Evolutionary conservation across 2,113 vertebrate species (phyloP), one percentile per base, ranked within the genome.

Genomic region (Grus americana): DNA sequence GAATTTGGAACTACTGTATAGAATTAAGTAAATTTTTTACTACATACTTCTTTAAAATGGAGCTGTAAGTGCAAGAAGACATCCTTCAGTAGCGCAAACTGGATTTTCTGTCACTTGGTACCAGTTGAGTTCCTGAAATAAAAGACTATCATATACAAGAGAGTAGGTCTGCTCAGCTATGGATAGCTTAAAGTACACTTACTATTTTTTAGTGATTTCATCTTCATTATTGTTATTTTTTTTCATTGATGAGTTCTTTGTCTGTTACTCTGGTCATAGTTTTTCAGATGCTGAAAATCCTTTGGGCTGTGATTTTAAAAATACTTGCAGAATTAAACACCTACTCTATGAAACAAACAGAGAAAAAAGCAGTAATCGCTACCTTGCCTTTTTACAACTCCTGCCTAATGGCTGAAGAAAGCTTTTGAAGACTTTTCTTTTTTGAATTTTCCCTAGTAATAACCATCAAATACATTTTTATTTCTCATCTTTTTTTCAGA

Each of bases 301-400:
- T 88, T 62, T 59, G 30, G n/a, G 26, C 36, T 75, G 21, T 36
- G 21, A 26, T 85, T 75, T 65, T 75, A 44, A 83, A 79, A 54
- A 29, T 40, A 29, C 5, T 65, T 83, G 19, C 21, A 90, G 70
- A 81, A 89, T 59, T 74, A 59, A 91, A 78, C 29, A 71, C 16
- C 6, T 32, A 20, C 63, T 75, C 20, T 49, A 2, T 29, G 38
- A 85, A 94, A 52, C 7, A 74, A 49, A 81, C 0, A 27, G 26
- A 32, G 3, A 3, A 22, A 50, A 63, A 42, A 30, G 0, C 18
- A 66, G 5, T 74, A 38, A 38, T 66, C 0, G 0, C 18, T 29
- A 34, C 36, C 34, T 79, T 47, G 13, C 8, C 49, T 15, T 36
- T 92, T 85, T 68, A 38, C 88, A 91, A 72, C 8, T 75, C 26